Base-by-base conservation (phyloP, 2,888 invertebrate species). In the Achlya flavicornis region DNA sequence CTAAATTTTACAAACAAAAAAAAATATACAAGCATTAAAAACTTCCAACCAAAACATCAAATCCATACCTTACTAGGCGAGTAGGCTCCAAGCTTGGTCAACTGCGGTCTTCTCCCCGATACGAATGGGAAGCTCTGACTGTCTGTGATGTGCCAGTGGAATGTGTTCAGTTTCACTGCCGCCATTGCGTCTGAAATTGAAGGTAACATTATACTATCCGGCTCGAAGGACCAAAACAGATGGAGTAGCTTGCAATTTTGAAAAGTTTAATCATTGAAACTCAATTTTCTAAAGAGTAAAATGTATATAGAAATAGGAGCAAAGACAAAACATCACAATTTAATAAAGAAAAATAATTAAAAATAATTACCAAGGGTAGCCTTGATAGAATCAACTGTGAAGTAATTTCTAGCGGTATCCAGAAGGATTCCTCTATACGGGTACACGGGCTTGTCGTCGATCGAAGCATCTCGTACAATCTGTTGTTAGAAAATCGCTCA, bases 141-240 rank as follows among this genome's bases (percentile, higher is more conserved):
- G 88, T 99, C 99, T 0, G 97, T 97, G 63, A 98, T 97, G 79
- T 98, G 97, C 98, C 98, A 99, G 82, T 99, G 99, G 92, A 99
- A 97, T 0, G 97, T 97, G 84, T 99, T 99, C 77, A 99, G 83
- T 86, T 99, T 99, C 38, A 97, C 97, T 83, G 96, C 95, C 0
- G 97, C 96, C 98, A 99, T 98, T 0, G 95, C 98, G 79, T 98
- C 98, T 95, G 75, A 3, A 78, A 71, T 64, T 0, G 41, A 60
- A 7, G 46, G n/a, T 10, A 48, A 41, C 19, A 43, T 57, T 10
- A 10, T 41, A 33, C 7, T 58, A 57, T 57, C 26, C 12, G 14
- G 57, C 57, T 26, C 12, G 26, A 32, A 57, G 57, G 26, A 48
- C 48, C 48, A 48, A 48, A 16, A n/a, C 43, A 46, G 8, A 48